Percentiles rank a stretch among this genome's conserved stretches.
phyloP scores from a whole-genome alignment of 2,113 vertebrate species.

The mouse (Mus musculus) region DNA sequence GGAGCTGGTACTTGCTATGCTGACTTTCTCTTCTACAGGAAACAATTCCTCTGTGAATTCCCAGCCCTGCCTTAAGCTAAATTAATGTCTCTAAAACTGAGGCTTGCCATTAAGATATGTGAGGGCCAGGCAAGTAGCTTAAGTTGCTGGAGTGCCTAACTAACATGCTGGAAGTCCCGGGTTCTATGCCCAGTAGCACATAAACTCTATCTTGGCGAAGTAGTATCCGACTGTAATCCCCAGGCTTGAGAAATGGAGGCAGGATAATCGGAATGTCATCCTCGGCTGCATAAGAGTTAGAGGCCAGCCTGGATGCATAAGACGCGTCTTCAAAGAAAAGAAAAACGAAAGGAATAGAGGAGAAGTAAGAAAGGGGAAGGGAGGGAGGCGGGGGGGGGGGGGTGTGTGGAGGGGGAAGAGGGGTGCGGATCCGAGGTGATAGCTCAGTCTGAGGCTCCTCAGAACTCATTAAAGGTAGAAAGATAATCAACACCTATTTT shows the following conservation, averaged over 20 bases:
- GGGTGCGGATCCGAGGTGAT: not conserved
- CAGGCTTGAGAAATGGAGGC: not conserved
- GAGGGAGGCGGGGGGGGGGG: too few species aligned
- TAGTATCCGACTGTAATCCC: not conserved
- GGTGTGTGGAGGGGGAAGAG: too few species aligned
- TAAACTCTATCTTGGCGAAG: not conserved
- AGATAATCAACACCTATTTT: not conserved
- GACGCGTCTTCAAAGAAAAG: not conserved
- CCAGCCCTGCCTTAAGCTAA: slow-evolving; percentile 37
- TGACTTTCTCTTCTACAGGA: not conserved
- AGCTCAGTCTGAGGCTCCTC: not conserved
- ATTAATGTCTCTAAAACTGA: slow-evolving; percentile 43
- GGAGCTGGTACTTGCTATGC: not conserved
- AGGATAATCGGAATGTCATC: not conserved
- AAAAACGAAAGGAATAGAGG: not conserved
- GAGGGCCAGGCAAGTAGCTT: not conserved
- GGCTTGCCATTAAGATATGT: not conserved
- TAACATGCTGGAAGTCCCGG: not conserved
- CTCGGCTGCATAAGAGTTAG: not conserved
- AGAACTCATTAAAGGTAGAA: not conserved
- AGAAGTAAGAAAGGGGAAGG: too few species aligned
- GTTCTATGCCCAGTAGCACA: not conserved
- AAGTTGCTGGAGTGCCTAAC: not conserved
- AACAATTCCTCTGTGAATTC: not conserved
- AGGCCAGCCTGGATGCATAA: not conserved